Percentiles rank a stretch among this genome's conserved stretches.
Conservation (phyloP, 35 echinoderm and acorn worm genomes). For the Apostichopus parvimensis region DNA sequence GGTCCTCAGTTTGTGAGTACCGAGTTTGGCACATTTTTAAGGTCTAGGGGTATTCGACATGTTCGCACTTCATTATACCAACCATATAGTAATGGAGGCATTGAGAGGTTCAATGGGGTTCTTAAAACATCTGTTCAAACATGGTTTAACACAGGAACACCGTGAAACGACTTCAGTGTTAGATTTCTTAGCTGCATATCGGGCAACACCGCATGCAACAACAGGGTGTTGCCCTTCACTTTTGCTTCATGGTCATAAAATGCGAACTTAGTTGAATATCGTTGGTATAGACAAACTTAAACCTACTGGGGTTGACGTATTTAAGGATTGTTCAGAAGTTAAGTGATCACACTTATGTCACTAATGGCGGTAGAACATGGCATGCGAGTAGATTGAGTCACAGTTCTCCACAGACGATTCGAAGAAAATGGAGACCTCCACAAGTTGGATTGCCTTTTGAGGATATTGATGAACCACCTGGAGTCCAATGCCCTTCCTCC, state of each 20-base stretch:
- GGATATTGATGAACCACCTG: no score
- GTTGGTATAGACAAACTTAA: conserved; percentile 4
- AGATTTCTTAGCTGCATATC: not conserved
- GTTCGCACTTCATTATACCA: not conserved
- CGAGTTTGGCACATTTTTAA: not conserved
- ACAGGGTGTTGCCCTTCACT: conserved; percentile 22
- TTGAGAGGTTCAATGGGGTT: conserved; percentile 31
- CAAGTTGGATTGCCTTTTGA: no score
- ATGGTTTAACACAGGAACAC: not conserved
- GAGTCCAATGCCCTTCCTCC: no score
- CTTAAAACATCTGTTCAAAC: not conserved
- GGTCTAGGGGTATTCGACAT: not conserved
- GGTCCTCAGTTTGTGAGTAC: not conserved
- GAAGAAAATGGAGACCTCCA: no score
- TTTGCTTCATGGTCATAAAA: conserved; percentile 13
- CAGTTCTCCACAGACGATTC: no score
- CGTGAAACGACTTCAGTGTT: not conserved
- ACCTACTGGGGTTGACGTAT: no score
- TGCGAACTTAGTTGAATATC: not conserved
- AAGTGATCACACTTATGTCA: no score
- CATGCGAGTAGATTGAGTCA: no score
- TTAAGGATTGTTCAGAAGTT: no score
- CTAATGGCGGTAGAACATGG: no score
- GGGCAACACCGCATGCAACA: conserved; percentile 16
- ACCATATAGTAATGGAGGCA: not conserved